A percentile compares a stretch with the other conserved stretches of the same genome.
Evolutionary conservation across 1,140 invertebrate genomes (phyloP).

Genomic region (Panagrolaimus sp.): DNA sequence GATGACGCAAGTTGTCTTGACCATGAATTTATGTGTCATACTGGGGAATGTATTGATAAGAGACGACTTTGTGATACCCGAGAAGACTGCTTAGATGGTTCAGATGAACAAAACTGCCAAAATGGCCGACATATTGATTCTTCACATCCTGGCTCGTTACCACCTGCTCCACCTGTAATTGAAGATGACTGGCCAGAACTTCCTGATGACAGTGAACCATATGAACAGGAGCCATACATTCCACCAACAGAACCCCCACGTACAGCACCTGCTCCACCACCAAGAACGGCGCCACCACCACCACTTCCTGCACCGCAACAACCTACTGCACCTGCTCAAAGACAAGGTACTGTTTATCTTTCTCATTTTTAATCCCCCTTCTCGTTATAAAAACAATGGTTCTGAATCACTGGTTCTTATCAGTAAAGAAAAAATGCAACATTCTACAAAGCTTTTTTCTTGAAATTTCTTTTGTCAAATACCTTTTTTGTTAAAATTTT

Average conservation of each 20-base stretch:
- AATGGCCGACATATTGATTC: slow-evolving; percentile 61
- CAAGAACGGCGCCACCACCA: background rate
- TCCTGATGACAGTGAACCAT: background rate
- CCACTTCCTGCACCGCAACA: background rate
- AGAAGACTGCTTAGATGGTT: slow-evolving; percentile 68
- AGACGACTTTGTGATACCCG: slow-evolving; percentile 67
- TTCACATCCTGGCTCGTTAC: background rate
- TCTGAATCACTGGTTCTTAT: too few species aligned
- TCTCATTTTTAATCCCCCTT: too few species aligned
- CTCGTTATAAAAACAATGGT: too few species aligned
- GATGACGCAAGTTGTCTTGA: slow-evolving; percentile 15
- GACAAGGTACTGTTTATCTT: too few species aligned
- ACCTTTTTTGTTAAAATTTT: too few species aligned
- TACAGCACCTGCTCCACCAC: background rate
- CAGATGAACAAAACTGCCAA: slow-evolving; percentile 69
- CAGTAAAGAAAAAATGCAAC: too few species aligned
- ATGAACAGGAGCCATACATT: background rate
- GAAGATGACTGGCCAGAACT: slow-evolving; percentile 1
- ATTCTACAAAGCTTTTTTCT: too few species aligned
- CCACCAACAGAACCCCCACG: background rate
- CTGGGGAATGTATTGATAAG: slow-evolving; percentile 63
- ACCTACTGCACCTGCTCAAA: too few species aligned
- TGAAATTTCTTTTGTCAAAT: too few species aligned
- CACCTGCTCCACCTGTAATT: background rate
- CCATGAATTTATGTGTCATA: slow-evolving; percentile 17